Evolutionary conservation across 2,797 vertebrate species (phyloP).

Genomic region (Rhinoraja longicauda): DNA sequence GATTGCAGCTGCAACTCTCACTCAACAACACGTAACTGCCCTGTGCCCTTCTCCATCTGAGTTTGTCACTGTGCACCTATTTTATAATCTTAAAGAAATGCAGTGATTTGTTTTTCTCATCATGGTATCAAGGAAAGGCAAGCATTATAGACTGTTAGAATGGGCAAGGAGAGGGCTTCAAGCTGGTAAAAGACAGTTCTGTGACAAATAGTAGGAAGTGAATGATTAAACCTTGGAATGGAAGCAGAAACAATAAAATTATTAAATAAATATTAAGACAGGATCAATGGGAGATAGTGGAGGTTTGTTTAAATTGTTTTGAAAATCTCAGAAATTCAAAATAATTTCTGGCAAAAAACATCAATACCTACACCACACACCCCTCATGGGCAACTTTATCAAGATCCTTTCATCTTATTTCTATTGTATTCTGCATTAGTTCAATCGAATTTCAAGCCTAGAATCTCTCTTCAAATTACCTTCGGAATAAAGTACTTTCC

Average conservation of each 20-base stretch:
- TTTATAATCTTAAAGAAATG: not conserved
- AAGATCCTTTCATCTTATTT: not conserved
- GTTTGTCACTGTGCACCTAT: not conserved
- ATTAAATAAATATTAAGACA: not conserved
- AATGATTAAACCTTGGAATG: not conserved
- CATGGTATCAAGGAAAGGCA: not conserved
- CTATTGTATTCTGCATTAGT: not conserved
- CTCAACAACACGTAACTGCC: not conserved
- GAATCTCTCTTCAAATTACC: constrained; percentile 51
- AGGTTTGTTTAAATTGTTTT: not conserved
- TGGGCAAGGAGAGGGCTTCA: not conserved
- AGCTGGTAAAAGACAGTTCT: not conserved
- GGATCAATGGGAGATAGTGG: not conserved
- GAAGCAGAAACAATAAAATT: not conserved
- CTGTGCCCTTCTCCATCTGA: not conserved
- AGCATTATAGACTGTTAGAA: not conserved
- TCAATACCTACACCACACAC: not conserved
- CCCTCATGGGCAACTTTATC: not conserved
- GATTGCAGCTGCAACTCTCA: not conserved
- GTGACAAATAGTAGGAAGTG: not conserved
- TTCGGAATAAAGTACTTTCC: constrained; percentile 69
- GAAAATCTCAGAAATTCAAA: not conserved
- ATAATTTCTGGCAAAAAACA: not conserved
- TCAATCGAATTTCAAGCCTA: not conserved
- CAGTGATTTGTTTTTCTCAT: not conserved